phyloP scores from a whole-genome alignment of 2,113 vertebrate species.

The Centropus bengalensis region DNA sequence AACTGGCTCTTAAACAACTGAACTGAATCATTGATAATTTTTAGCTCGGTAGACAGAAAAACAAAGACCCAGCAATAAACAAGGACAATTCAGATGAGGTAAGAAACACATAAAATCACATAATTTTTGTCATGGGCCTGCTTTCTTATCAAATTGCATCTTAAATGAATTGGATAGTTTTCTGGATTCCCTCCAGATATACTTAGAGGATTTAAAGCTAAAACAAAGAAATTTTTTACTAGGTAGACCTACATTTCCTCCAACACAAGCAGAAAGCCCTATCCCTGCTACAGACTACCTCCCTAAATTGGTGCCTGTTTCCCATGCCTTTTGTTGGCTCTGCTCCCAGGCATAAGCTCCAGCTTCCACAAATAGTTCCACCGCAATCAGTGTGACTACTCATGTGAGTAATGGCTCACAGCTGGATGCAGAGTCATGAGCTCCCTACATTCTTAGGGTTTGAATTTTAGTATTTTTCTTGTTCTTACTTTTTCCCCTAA shows the following conservation, averaged over 20 bases:
- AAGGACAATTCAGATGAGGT: background rate
- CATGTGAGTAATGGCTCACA: conserved; percentile 59
- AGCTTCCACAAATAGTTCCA: conserved; percentile 39
- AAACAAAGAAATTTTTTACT: background rate
- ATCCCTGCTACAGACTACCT: background rate
- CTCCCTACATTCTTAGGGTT: conserved; percentile 8
- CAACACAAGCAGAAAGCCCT: background rate
- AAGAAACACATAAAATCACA: background rate
- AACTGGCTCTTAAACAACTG: background rate
- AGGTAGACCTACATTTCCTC: background rate
- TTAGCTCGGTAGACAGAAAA: background rate
- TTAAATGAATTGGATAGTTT: background rate
- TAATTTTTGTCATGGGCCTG: background rate
- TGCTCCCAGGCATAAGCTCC: background rate
- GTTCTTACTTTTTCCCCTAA: background rate
- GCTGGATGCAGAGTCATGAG: conserved; percentile 27
- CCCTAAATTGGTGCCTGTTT: background rate
- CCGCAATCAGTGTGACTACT: conserved; percentile 40
- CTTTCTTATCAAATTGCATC: background rate
- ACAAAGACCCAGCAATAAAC: background rate
- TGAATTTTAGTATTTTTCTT: background rate
- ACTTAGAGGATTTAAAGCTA: background rate
- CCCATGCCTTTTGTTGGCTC: background rate
- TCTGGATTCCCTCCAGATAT: background rate
- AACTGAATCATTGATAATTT: background rate